These are phyloP conservation scores for Rhea pennata DNA, from an alignment of 2,113 vertebrate genomes.

Conservation along the genomic window DNA sequence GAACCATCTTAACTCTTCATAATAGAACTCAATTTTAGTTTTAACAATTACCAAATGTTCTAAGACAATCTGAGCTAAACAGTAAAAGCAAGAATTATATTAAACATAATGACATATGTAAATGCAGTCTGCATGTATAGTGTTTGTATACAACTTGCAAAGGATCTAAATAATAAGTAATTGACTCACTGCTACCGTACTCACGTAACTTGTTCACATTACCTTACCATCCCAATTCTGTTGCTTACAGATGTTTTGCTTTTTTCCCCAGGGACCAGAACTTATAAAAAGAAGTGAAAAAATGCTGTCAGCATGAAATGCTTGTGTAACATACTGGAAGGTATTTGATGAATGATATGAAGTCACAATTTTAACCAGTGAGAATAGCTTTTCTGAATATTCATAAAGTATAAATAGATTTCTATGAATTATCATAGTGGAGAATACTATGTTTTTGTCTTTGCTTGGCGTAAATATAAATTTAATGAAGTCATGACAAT, in stretches of 20 bases:
- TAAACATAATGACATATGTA: fast-evolving
- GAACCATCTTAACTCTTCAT: not conserved
- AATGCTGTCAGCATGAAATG: not conserved
- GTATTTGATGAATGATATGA: too few relatives aligned
- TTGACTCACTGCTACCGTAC: not conserved
- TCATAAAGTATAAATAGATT: not conserved
- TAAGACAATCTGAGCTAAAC: not conserved
- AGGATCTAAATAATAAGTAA: fast-evolving
- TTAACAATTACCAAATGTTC: not conserved
- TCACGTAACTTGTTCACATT: fast-evolving
- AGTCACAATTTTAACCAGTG: too few relatives aligned
- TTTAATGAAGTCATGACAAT: fast-evolving
- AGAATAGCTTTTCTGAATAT: fast-evolving
- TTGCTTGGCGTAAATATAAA: not conserved
- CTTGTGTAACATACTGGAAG: fast-evolving
- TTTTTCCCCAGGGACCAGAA: constrained; percentile 21
- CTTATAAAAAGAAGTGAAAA: constrained; percentile 29
- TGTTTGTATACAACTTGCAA: not conserved
- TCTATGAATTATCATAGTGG: not conserved
- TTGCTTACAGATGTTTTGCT: not conserved
- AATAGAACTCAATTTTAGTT: not conserved
- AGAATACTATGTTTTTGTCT: not conserved
- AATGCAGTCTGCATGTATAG: fast-evolving
- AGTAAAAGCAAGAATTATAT: fast-evolving
- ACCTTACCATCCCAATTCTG: not conserved